Percentiles rank a stretch among this genome's conserved stretches.
These are phyloP conservation scores for Dicrostonyx torquatus DNA, from an alignment of 2,797 vertebrate genomes.

Conservation along the genomic window DNA sequence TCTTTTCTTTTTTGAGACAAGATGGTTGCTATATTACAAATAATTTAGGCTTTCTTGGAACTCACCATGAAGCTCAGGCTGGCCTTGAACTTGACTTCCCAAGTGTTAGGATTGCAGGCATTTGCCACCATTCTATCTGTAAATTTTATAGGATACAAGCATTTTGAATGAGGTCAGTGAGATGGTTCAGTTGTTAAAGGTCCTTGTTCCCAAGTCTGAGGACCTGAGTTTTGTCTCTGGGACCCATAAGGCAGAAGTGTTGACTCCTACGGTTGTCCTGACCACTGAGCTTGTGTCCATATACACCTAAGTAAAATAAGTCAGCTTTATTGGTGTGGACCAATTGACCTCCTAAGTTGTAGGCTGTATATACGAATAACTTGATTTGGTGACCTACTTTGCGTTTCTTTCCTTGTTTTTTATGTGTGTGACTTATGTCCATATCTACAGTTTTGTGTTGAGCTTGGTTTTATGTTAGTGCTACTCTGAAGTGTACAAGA, in stretches of 20 bases:
- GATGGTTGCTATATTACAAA: not conserved
- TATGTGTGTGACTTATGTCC: not conserved
- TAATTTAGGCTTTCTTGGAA: not conserved
- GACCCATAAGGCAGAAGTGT: not conserved
- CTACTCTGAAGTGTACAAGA: not conserved
- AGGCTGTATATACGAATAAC: not conserved
- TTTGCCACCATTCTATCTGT: not conserved
- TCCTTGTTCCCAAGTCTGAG: not conserved
- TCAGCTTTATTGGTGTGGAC: not conserved
- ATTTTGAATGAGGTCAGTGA: not conserved
- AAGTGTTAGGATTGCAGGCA: not conserved
- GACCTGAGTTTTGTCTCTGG: not conserved
- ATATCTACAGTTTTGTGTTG: not conserved
- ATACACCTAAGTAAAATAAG: not conserved
- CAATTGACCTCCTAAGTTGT: not conserved
- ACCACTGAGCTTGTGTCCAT: not conserved
- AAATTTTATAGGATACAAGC: not conserved
- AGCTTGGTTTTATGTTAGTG: not conserved
- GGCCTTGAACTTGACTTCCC: not conserved
- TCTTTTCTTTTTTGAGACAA: not conserved
- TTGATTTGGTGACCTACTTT: not conserved
- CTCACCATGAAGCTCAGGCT: not conserved
- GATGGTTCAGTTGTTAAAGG: not conserved
- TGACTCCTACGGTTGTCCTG: not conserved
- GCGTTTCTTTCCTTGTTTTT: not conserved